Percentiles rank a stretch among this genome's conserved stretches.
Conservation (phyloP, 2,797 vertebrate genomes). For the Triplophysa bombifrons region DNA sequence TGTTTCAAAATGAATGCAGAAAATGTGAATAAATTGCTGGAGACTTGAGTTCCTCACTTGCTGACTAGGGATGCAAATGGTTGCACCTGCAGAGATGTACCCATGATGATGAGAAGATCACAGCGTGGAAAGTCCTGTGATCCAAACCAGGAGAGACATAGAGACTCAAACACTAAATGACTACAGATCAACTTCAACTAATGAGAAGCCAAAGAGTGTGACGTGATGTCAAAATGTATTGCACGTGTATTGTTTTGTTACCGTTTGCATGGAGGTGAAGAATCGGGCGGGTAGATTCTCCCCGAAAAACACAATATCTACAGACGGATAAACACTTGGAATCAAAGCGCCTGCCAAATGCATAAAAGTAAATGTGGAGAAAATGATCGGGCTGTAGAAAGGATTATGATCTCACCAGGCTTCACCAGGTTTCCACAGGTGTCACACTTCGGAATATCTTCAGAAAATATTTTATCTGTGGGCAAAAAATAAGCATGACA, state of each 20-base stretch:
- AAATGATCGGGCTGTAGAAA: not conserved
- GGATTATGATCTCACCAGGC: constrained; percentile 76
- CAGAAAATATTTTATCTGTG: constrained; percentile 86
- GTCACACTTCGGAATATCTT: constrained; percentile 85
- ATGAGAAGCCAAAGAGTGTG: not conserved
- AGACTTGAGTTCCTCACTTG: constrained; percentile 74
- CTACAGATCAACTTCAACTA: not conserved
- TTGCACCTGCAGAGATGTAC: constrained; percentile 91
- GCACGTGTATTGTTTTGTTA: constrained; percentile 54
- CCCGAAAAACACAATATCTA: constrained; percentile 93
- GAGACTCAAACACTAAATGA: not conserved
- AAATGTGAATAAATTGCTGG: not conserved
- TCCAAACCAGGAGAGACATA: not conserved
- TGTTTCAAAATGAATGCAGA: not conserved
- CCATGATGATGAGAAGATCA: constrained; percentile 91
- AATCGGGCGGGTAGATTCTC: constrained; percentile 87
- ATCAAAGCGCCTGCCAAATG: too few relatives aligned
- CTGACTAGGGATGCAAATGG: constrained; percentile 87
- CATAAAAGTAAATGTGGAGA: too few relatives aligned
- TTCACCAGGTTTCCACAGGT: constrained; percentile 86
- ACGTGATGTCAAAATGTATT: not conserved
- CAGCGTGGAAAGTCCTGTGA: constrained; percentile 85
- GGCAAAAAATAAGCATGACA: constrained; percentile 4
- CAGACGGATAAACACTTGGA: not conserved
- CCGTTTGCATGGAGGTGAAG: constrained; percentile 85